A percentile compares a stretch with the other conserved stretches of the same genome.
Conservation (phyloP, 2,113 vertebrate species). For the Brachypodius melanocephalos region DNA sequence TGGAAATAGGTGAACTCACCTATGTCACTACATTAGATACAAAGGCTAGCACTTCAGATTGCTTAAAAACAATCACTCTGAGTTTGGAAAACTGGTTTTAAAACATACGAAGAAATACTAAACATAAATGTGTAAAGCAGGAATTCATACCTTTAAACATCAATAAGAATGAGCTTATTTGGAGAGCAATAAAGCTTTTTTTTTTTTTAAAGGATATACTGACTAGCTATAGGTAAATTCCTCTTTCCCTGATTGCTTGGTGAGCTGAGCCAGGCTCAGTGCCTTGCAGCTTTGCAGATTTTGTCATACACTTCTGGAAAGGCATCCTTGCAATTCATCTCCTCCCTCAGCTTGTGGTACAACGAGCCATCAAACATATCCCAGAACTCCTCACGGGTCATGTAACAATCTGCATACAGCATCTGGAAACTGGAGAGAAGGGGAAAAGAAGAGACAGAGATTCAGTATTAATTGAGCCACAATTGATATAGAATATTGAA, state of each 20-base stretch:
- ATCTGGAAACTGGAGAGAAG: constrained; percentile 88
- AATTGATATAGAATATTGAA: background rate
- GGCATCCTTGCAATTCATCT: constrained; percentile 87
- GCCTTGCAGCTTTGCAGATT: constrained; percentile 95
- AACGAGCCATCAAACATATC: constrained; percentile 95
- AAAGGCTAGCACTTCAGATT: constrained; percentile 44
- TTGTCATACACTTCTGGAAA: constrained; percentile 98
- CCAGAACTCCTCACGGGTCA: constrained; percentile 96
- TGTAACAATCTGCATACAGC: constrained; percentile 97
- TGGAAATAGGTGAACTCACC: constrained; percentile 17
- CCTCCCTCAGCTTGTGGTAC: constrained; percentile 88
- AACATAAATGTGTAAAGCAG: constrained; percentile 54
- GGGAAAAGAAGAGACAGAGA: background rate
- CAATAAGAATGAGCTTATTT: constrained; percentile 55
- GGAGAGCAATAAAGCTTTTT: constrained; percentile 64
- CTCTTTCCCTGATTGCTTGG: constrained; percentile 59
- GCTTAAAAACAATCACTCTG: constrained; percentile 49
- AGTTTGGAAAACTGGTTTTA: constrained; percentile 8
- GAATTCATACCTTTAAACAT: constrained; percentile 46
- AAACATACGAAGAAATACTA: constrained; percentile 10
- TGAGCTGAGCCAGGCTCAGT: constrained; percentile 73
- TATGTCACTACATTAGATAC: background rate
- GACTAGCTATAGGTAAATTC: constrained; percentile 56
- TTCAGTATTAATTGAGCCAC: background rate
- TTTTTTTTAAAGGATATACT: constrained; percentile 32